phyloP scores from a whole-genome alignment of 1,140 invertebrate genomes.

The Drosophila tropicalis region DNA sequence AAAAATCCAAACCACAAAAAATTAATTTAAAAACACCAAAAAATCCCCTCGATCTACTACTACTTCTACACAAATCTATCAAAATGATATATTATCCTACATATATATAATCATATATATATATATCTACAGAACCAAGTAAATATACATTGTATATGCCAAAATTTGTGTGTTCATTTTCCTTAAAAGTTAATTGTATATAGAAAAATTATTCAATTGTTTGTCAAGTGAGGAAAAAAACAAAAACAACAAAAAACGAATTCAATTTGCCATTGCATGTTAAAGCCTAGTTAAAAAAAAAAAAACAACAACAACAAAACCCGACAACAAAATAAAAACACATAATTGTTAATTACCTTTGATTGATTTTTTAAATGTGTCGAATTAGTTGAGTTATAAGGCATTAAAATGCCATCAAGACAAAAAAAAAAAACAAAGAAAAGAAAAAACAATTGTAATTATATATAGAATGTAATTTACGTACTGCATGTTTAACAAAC shows the following conservation, averaged over 20 bases:
- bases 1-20: slow-evolving; percentile 44
- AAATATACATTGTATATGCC: slow-evolving; percentile 58
- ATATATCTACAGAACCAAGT: slow-evolving; percentile 70
- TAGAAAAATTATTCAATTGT: slow-evolving; percentile 31
- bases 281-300: background rate
- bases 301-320: background rate
- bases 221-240: slow-evolving; percentile 26
- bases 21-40: slow-evolving; percentile 25
- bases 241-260: background rate
- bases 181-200: slow-evolving; percentile 26
- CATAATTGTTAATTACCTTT: slow-evolving; percentile 3
- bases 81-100: background rate
- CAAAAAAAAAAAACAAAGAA: background rate
- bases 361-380: slow-evolving; percentile 42
- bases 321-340: background rate
- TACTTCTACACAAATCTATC: background rate
- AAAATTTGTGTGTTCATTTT: slow-evolving; percentile 50
- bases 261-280: background rate
- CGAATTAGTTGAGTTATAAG: slow-evolving; percentile 5
- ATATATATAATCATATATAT: background rate
- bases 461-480: slow-evolving; percentile 1
- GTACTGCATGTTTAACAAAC: slow-evolving; percentile 33
- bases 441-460: background rate
- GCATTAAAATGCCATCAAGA: slow-evolving; percentile 2
- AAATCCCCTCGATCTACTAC: background rate